These are phyloP conservation scores for Sinocyclocheilus maitianheensis DNA, from an alignment of 2,113 vertebrate species.

Conservation along the genomic window DNA sequence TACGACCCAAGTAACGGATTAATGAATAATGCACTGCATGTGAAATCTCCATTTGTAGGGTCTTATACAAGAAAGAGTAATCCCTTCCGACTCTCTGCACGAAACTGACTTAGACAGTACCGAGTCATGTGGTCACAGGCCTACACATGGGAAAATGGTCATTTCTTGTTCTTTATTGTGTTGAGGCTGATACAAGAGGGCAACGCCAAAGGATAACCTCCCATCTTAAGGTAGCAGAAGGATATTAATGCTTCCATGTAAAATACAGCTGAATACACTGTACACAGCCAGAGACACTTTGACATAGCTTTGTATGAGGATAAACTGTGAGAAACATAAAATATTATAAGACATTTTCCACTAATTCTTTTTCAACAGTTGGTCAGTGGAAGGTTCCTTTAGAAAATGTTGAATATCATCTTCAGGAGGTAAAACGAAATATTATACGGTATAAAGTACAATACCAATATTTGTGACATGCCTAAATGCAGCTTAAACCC, in stretches of 20 bases:
- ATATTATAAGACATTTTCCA: background rate
- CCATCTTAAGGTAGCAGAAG: background rate
- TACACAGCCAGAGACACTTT: background rate
- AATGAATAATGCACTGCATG: constrained; percentile 22
- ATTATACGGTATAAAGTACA: background rate
- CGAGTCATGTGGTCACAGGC: constrained; percentile 34
- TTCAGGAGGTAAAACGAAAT: background rate
- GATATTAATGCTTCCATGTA: background rate
- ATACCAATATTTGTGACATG: background rate
- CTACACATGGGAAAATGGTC: constrained; percentile 24
- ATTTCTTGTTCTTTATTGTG: constrained; percentile 27
- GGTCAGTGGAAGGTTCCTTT: background rate
- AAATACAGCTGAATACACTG: background rate
- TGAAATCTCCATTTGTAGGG: constrained; percentile 49
- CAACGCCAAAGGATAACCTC: background rate
- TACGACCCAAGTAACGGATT: constrained; percentile 44
- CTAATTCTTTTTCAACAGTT: background rate
- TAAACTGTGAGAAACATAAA: background rate
- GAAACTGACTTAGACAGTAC: constrained; percentile 36
- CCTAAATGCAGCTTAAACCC: too few species aligned
- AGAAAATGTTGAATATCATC: background rate
- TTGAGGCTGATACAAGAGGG: constrained; percentile 7
- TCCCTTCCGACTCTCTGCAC: constrained; percentile 53
- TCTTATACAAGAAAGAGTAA: constrained; percentile 54
- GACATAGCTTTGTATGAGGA: background rate